Evolutionary conservation across 1,140 invertebrate species (phyloP).

Genomic region (Arion vulgaris): DNA sequence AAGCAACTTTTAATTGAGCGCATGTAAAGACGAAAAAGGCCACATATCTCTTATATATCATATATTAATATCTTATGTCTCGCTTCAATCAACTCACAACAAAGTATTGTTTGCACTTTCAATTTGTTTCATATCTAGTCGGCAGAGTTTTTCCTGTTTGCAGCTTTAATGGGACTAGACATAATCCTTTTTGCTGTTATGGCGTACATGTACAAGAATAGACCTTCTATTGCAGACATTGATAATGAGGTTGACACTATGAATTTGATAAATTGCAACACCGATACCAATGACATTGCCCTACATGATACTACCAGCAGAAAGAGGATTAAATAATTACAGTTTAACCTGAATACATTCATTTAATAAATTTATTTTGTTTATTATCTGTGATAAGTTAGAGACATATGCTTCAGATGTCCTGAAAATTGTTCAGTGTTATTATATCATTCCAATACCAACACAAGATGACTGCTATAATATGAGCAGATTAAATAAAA

Average conservation of each 20-base stretch:
- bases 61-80: too few relatives aligned
- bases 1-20: too few relatives aligned
- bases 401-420: too few relatives aligned
- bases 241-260: neutral
- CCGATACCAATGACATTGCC: neutral
- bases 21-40: too few relatives aligned
- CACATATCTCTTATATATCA: too few relatives aligned
- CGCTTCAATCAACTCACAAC: too few relatives aligned
- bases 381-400: too few relatives aligned
- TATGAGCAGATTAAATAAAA: too few relatives aligned
- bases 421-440: too few relatives aligned
- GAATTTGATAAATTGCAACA: neutral
- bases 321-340: neutral
- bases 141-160: slow-evolving; percentile 90
- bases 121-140: slow-evolving; percentile 77
- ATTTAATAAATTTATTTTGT: neutral
- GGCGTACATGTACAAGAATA: slow-evolving; percentile 75
- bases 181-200: slow-evolving; percentile 87
- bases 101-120: too few relatives aligned
- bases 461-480: too few relatives aligned
- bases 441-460: too few relatives aligned
- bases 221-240: neutral
- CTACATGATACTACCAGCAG: neutral
- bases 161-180: slow-evolving; percentile 86
- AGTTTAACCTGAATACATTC: neutral